phyloP scores from a whole-genome alignment of 2,888 invertebrate species.

The Tetrapedia diversipes region DNA sequence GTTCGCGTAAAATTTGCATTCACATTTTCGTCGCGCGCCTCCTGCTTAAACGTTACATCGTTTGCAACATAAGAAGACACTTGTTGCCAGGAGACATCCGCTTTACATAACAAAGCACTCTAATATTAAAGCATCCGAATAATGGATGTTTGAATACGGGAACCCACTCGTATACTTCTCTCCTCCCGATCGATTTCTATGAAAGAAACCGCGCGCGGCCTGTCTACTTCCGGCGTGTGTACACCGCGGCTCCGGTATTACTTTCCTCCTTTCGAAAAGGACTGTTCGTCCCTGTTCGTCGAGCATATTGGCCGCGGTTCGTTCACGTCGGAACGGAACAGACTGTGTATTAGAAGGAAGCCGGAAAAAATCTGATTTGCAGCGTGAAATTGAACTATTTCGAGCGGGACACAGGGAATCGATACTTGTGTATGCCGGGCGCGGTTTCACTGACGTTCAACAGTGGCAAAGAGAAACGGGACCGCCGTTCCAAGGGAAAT shows the following conservation, averaged over 20 bases:
- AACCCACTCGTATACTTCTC: no score
- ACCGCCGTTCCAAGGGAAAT: background rate
- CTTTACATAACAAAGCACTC: no score
- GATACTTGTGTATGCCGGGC: background rate
- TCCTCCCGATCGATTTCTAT: constrained; percentile 1
- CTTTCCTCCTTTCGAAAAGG: constrained; percentile 21
- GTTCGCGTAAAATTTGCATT: no score
- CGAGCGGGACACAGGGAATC: constrained; percentile 22
- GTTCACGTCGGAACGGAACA: constrained; percentile 1
- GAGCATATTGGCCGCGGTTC: constrained; percentile 8
- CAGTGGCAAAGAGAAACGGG: constrained; percentile 6
- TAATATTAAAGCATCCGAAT: no score
- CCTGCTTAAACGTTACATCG: no score
- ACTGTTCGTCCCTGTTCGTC: background rate
- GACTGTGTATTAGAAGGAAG: constrained; percentile 45
- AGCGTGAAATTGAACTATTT: constrained; percentile 53
- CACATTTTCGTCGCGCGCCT: no score
- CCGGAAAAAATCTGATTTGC: constrained; percentile 50
- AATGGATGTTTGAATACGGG: no score
- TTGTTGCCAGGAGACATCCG: no score
- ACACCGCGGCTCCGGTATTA: background rate
- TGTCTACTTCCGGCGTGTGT: background rate
- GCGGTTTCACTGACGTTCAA: constrained; percentile 19
- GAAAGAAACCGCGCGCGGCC: constrained; percentile 8
- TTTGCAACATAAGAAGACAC: no score